Conservation (phyloP, 2,797 vertebrate genomes). For the Stomatorhinus walkeri region DNA sequence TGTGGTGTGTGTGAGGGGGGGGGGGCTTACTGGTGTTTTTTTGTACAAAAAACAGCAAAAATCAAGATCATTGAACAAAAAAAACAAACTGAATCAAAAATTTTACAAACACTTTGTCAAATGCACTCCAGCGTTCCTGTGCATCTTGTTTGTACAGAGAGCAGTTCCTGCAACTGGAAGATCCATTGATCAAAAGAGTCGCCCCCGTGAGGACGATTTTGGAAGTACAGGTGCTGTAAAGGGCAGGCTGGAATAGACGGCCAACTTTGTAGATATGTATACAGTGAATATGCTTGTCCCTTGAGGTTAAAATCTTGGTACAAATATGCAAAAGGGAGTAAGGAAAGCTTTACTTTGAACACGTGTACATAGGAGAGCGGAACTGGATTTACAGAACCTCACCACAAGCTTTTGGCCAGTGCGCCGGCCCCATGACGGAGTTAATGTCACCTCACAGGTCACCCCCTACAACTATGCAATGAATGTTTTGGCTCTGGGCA, state of each 20-base stretch:
- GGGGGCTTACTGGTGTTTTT: conserved; percentile 42
- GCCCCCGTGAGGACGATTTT: conserved; percentile 31
- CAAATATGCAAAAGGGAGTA: conserved; percentile 98
- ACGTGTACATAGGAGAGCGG: conserved; percentile 88
- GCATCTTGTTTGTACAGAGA: conserved; percentile 64
- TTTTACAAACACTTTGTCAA: conserved; percentile 72
- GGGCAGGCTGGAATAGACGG: conserved; percentile 44
- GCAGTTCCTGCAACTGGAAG: conserved; percentile 49
- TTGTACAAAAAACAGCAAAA: conserved; percentile 42
- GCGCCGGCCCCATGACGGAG: conserved; percentile 54
- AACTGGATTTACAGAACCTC: conserved; percentile 71
- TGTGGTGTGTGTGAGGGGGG: conserved; percentile 20
- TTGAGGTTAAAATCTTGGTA: conserved; percentile 73
- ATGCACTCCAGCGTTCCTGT: conserved; percentile 64
- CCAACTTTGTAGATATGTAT: conserved; percentile 78
- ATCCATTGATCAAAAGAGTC: conserved; percentile 42
- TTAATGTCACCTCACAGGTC: conserved; percentile 74
- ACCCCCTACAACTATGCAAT: conserved; percentile 98
- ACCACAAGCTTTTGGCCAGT: conserved; percentile 76
- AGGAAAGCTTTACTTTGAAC: conserved; percentile 99
- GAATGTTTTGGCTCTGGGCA: conserved; percentile 70
- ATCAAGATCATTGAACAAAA: conserved; percentile 31
- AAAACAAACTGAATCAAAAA: conserved; percentile 48
- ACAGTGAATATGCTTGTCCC: conserved; percentile 69
- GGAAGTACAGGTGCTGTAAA: conserved; percentile 59